Conservation (phyloP, 2,888 invertebrate genomes). For the Fragum fragum region DNA sequence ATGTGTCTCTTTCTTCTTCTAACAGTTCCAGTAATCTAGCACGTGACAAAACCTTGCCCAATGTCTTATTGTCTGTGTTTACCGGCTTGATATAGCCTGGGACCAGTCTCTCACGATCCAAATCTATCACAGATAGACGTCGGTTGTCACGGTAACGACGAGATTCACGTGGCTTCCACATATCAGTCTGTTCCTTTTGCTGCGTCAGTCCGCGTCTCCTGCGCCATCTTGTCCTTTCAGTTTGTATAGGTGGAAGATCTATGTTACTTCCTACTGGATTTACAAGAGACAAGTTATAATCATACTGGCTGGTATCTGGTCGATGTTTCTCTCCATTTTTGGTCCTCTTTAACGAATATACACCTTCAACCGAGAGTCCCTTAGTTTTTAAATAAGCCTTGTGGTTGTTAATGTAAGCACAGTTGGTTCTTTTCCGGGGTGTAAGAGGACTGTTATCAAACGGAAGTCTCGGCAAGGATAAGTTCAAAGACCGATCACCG, state of each 20-base stretch:
- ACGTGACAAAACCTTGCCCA: slow-evolving; percentile 37
- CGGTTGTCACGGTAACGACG: slow-evolving; percentile 2
- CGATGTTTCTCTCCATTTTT: slow-evolving; percentile 1
- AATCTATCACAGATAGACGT: slow-evolving; percentile 20
- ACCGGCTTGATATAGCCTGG: slow-evolving; percentile 35
- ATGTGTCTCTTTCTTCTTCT: slow-evolving; percentile 18
- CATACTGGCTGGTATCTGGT: neutral
- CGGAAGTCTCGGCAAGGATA: slow-evolving; percentile 36
- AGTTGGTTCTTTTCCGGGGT: slow-evolving; percentile 36
- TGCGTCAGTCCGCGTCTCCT: slow-evolving; percentile 10
- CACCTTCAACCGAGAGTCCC: slow-evolving; percentile 37
- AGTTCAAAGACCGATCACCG: slow-evolving; percentile 11
- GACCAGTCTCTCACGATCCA: slow-evolving; percentile 30
- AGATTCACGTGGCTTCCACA: slow-evolving; percentile 43
- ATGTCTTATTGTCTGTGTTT: slow-evolving; percentile 8
- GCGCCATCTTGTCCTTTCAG: neutral
- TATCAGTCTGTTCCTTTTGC: slow-evolving; percentile 22
- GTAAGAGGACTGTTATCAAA: slow-evolving; percentile 43
- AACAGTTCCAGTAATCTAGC: slow-evolving; percentile 29
- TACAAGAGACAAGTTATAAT: neutral
- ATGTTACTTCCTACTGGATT: slow-evolving; percentile 14
- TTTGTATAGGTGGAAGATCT: slow-evolving; percentile 28
- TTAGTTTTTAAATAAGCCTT: slow-evolving; percentile 37
- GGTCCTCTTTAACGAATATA: slow-evolving; percentile 38
- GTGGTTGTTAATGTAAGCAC: slow-evolving; percentile 46